A percentile compares a stretch with the other conserved stretches of the same genome.
phyloP scores from a whole-genome alignment of 2,888 invertebrate species.

The Alsophila aescularia region DNA sequence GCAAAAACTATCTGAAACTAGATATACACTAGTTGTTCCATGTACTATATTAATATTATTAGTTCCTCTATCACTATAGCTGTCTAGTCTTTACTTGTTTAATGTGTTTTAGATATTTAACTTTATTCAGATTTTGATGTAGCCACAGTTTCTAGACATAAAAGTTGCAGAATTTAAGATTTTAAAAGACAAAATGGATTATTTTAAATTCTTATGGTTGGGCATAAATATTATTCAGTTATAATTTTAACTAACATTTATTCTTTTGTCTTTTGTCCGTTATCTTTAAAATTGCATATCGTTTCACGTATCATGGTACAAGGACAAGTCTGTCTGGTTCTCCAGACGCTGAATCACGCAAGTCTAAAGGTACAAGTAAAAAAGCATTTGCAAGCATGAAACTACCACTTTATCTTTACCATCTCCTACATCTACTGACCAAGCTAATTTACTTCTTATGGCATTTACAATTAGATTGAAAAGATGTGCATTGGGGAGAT shows the following conservation, averaged over 20 bases:
- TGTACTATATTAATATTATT: too few relatives aligned
- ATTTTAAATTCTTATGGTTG: neutral
- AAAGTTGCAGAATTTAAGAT: too few relatives aligned
- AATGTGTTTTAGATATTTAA: too few relatives aligned
- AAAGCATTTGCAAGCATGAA: constrained; percentile 26
- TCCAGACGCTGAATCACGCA: constrained; percentile 68
- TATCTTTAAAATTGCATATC: constrained; percentile 19
- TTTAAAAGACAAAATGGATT: too few relatives aligned
- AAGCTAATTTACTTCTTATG: constrained; percentile 45
- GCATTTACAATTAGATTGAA: constrained; percentile 33
- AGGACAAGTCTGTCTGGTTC: constrained; percentile 51
- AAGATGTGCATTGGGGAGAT: neutral
- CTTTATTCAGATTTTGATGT: too few relatives aligned
- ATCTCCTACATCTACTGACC: constrained; percentile 34
- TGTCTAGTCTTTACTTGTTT: too few relatives aligned
- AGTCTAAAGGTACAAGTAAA: constrained; percentile 39
- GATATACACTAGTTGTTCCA: neutral
- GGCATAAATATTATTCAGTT: too few relatives aligned
- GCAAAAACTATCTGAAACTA: constrained; percentile 17
- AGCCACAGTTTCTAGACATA: too few relatives aligned
- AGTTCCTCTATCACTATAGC: too few relatives aligned
- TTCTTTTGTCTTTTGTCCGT: constrained; percentile 1
- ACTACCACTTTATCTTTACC: constrained; percentile 39
- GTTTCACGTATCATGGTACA: constrained; percentile 36
- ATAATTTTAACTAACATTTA: neutral